Evolutionary conservation across 2,113 vertebrate species (phyloP), one percentile per base, ranked within the genome.

Genomic region (Circaetus cinerascens): DNA sequence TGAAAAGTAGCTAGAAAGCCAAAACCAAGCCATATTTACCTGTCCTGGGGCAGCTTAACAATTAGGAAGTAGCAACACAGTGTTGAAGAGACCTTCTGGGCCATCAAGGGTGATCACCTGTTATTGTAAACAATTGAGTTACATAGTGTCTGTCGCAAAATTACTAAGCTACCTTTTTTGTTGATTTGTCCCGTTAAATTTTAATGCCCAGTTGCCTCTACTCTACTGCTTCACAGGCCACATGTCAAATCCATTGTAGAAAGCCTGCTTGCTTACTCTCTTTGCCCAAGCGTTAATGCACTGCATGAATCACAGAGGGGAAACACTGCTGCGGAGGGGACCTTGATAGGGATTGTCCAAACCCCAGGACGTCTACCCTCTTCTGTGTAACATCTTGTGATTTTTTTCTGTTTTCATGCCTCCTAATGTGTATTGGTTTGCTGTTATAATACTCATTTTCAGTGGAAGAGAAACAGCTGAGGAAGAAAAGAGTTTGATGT

Each of bases 211-310:
- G 34, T 34, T 87, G 63, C 32, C 41, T 74, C 27, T 62, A 15
- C 11, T 30, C 63, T 38, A 22, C 63, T 56, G 72, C 40, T 73
- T 84, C 55, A 60, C 18, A 9, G 48, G 19, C 26, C 72, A n/a
- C 8, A 3, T 11, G 40, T 51, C 68, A 87, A n/a, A 81, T 21
- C 59, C 73, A 13, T 30, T 26, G 76, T 8, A 59, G 59, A 56
- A 64, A 53, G 29, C 17, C 76, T 38, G 5, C 30, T 21, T 30
- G n/a, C 62, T 27, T 27, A 14, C 8, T 50, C 66, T 5, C 32
- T 45, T 50, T 64, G 63, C 32, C 51, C n/a, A 3, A 1, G 30
- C 0, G 0, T 25, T 34, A 57, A 53, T 36, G 29, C 14, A 4
- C 46, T 32, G 34, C 5, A 5, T 12, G 45, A 59, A 34, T 80